Percentiles rank a stretch among this genome's conserved stretches.
phyloP scores from a whole-genome alignment of 2,888 invertebrate genomes.

The Limenitis camilla region DNA sequence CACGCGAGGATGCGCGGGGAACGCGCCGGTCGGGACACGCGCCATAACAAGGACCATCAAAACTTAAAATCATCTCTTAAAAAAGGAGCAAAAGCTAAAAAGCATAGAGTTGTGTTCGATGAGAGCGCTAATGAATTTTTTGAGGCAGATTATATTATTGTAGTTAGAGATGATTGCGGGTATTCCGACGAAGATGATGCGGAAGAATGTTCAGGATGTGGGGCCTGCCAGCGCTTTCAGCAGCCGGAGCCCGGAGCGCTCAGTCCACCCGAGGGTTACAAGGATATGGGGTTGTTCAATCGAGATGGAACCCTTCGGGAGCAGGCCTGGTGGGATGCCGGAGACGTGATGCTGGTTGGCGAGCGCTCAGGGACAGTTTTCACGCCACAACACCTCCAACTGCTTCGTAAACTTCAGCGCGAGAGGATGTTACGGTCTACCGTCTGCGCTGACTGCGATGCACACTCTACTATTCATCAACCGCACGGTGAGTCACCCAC shows the following conservation, averaged over 20 bases:
- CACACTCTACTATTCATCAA: slow-evolving; percentile 63
- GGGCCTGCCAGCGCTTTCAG: slow-evolving; percentile 73
- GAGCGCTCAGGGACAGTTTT: slow-evolving; percentile 76
- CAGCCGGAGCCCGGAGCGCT: slow-evolving; percentile 89
- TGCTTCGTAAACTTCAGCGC: slow-evolving; percentile 77
- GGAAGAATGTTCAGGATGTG: slow-evolving; percentile 79
- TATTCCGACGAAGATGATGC: slow-evolving; percentile 88
- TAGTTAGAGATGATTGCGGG: slow-evolving; percentile 88
- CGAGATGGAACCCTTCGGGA: slow-evolving; percentile 72
- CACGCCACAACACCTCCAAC: slow-evolving; percentile 79
- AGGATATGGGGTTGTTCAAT: slow-evolving; percentile 83
- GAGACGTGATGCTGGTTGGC: slow-evolving; percentile 74
- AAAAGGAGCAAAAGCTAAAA: slow-evolving; percentile 81
- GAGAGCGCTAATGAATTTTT: slow-evolving; percentile 93
- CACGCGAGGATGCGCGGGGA: slow-evolving; percentile 71
- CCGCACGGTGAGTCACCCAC: slow-evolving; percentile 63
- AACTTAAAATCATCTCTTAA: slow-evolving; percentile 84
- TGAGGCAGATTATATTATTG: slow-evolving; percentile 93
- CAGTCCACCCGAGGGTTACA: slow-evolving; percentile 93
- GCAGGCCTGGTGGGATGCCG: slow-evolving; percentile 74
- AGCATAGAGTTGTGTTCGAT: slow-evolving; percentile 89
- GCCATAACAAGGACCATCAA: slow-evolving; percentile 77
- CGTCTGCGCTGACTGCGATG: slow-evolving; percentile 68
- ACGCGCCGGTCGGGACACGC: slow-evolving; percentile 65
- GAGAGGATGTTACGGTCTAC: slow-evolving; percentile 75